phyloP scores from a whole-genome alignment of 1,140 invertebrate genomes.

The Sarcophaga bullata region DNA sequence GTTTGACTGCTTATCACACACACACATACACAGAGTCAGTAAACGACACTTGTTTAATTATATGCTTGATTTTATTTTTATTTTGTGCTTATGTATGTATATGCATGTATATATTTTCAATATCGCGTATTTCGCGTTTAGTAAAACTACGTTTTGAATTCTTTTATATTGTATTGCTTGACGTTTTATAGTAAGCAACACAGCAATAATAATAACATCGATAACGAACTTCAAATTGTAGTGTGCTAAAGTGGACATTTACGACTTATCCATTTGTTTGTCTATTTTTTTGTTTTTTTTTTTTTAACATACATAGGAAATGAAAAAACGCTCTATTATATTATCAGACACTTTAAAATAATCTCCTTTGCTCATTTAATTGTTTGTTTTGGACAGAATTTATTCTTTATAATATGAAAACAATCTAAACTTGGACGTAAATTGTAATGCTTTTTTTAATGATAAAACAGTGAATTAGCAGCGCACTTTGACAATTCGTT shows the following conservation, averaged over 20 bases:
- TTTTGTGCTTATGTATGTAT: not conserved
- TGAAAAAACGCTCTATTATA: too few species aligned
- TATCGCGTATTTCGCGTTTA: not conserved
- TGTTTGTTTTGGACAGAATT: too few species aligned
- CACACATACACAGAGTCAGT: not conserved
- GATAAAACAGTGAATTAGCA: not conserved
- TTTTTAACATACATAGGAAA: too few species aligned
- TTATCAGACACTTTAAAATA: too few species aligned
- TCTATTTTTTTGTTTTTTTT: too few species aligned
- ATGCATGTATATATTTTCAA: not conserved
- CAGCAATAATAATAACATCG: not conserved
- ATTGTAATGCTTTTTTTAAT: too few species aligned
- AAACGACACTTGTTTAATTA: conserved; percentile 8
- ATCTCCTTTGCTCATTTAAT: too few species aligned
- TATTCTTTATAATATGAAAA: too few species aligned
- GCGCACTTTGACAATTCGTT: not conserved
- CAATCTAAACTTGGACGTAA: too few species aligned
- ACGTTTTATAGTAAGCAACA: not conserved
- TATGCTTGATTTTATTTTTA: not conserved
- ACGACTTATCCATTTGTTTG: not conserved
- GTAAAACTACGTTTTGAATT: conserved; percentile 23
- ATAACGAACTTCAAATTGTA: not conserved
- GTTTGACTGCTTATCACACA: not conserved
- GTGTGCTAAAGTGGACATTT: not conserved
- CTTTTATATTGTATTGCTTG: conserved; percentile 1